phyloP scores from a whole-genome alignment of 2,888 invertebrate species.

The Pollenia angustigena region DNA sequence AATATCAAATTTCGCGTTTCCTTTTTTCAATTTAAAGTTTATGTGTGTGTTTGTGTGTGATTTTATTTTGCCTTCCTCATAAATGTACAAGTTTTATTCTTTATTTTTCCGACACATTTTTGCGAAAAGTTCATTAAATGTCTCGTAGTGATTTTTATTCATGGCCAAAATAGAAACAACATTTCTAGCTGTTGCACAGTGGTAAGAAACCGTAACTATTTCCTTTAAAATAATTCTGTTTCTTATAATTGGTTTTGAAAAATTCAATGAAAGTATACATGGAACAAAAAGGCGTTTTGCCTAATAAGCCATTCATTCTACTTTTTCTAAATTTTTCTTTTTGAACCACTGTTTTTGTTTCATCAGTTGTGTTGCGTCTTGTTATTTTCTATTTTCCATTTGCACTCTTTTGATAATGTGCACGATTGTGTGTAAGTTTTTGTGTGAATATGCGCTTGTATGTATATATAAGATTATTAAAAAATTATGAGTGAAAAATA shows the following conservation, averaged over 20 bases:
- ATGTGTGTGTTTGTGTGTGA: neutral
- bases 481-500: conserved; percentile 65
- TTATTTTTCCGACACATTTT: conserved; percentile 50
- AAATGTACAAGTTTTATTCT: conserved; percentile 56
- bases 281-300: too few species aligned
- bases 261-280: too few species aligned
- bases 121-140: conserved; percentile 71
- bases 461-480: conserved; percentile 62
- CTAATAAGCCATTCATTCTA: too few species aligned
- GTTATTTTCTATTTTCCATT: conserved; percentile 22
- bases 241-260: too few species aligned
- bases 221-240: too few species aligned
- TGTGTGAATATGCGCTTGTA: neutral
- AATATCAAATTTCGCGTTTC: conserved; percentile 66
- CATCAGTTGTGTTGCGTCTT: neutral
- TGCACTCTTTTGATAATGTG: neutral
- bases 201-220: too few species aligned
- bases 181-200: conserved; percentile 20
- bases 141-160: conserved; percentile 69
- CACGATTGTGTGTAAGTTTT: neutral
- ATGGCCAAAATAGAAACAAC: conserved; percentile 63
- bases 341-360: too few species aligned
- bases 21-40: neutral
- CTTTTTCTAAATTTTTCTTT: too few species aligned
- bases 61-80: conserved; percentile 34